Conservation (phyloP, 2,888 invertebrate species). For the Philhelius pedissequus region DNA sequence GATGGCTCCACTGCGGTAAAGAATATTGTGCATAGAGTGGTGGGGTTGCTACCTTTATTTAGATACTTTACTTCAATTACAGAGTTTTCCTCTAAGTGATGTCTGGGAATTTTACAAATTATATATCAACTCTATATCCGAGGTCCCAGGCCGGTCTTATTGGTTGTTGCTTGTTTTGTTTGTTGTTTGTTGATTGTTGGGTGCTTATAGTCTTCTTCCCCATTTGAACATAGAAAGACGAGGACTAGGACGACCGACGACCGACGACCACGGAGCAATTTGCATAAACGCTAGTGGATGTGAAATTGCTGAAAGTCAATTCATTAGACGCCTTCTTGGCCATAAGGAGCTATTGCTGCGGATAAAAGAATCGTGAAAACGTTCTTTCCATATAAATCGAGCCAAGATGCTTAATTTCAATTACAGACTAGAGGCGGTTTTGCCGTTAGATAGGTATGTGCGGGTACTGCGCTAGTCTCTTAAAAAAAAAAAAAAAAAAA, state of each 20-base stretch:
- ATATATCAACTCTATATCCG: constrained; percentile 36
- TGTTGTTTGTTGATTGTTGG: neutral
- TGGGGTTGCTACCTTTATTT: constrained; percentile 60
- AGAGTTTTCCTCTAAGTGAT: constrained; percentile 67
- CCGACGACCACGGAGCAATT: constrained; percentile 7
- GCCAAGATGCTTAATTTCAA: constrained; percentile 61
- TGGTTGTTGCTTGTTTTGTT: neutral
- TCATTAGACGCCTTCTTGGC: constrained; percentile 66
- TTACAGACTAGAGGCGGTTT: constrained; percentile 50
- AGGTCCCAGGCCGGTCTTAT: neutral
- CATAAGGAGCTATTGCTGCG: constrained; percentile 31
- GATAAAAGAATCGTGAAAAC: constrained; percentile 46
- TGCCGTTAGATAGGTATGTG: constrained; percentile 62
- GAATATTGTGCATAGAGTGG: constrained; percentile 15
- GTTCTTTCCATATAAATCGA: constrained; percentile 21
- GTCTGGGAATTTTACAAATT: constrained; percentile 67
- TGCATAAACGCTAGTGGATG: constrained; percentile 64
- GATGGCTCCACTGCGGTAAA: constrained; percentile 27
- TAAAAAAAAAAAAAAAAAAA: neutral
- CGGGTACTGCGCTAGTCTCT: neutral
- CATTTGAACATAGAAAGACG: neutral
- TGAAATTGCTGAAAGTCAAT: constrained; percentile 66
- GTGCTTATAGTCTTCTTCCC: neutral
- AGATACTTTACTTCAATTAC: constrained; percentile 67
- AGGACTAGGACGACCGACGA: neutral